Conservation (phyloP, 2,113 vertebrate species). For the Jaculus jaculus region DNA sequence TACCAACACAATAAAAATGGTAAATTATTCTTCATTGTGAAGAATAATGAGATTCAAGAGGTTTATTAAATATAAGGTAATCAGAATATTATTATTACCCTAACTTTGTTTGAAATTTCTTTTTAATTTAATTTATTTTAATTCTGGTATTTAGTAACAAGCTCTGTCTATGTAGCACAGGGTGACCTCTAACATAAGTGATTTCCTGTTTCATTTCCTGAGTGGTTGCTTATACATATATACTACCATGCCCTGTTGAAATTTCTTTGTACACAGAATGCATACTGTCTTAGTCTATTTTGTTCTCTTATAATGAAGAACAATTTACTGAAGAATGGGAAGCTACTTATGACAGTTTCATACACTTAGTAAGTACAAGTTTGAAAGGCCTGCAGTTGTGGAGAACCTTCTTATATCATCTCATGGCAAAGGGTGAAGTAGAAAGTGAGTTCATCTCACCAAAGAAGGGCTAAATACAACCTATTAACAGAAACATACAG, state of each 20-base stretch:
- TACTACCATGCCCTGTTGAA: neutral
- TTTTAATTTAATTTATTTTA: neutral
- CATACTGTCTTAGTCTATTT: neutral
- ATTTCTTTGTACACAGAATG: constrained; percentile 9
- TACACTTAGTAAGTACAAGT: neutral
- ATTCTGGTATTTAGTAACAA: too few species aligned
- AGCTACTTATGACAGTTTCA: neutral
- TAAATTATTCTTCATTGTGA: neutral
- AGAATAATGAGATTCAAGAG: neutral
- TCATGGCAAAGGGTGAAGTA: neutral
- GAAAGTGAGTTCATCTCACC: neutral
- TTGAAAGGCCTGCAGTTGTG: neutral
- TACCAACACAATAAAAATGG: neutral
- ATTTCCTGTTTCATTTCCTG: neutral
- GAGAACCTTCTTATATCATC: neutral
- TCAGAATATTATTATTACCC: neutral
- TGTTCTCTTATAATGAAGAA: neutral
- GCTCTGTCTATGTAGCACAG: too few species aligned
- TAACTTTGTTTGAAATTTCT: neutral
- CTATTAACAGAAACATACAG: too few species aligned
- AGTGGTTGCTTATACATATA: too few species aligned
- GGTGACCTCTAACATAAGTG: too few species aligned
- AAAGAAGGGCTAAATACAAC: too few species aligned
- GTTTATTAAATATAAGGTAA: neutral
- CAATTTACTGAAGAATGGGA: neutral